Base-by-base conservation (phyloP, 1,140 invertebrate species). In the Nasonia vitripennis region DNA sequence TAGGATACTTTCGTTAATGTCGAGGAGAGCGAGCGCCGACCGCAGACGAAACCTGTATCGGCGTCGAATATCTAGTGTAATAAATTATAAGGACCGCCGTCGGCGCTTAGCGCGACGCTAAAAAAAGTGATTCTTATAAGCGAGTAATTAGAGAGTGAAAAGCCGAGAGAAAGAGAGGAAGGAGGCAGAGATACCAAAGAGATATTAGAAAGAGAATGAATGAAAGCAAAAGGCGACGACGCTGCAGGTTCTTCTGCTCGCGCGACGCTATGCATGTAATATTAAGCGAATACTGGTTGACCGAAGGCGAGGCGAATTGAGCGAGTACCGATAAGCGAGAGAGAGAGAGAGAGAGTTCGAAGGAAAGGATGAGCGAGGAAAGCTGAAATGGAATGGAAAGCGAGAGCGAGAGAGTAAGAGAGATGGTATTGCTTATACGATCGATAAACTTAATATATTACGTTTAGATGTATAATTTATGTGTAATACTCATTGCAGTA, bases 381-480 rank as follows among this genome's bases (percentile, higher is more conserved):
- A 71, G 20, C 6, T 62, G 17, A 62, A 37, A 55, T 34, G 37
- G 71, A 81, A 23, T 12, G 6, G 37, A 17, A 37, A 51, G 67
- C 51, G 12, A 6, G 20, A 55, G 55, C 75, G 12, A 37, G 71
- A 17, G 34, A 41, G 31, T 2, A 9, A 74, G 71, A 68, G 62
- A 75, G 20, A 73, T 79, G 17, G 34, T 67, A 80, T 80, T 81
- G 14, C 78, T 85, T 85, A 74, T 85, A 48, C 11, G 51, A 79
- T 80, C 78, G 70, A 80, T 67, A 80, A 85, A 80, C 68, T 80
- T 75, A 79, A 81, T 77, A 85, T 80, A 85, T 85, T 81, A 85
- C 70, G 34, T 81, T 85, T 85, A 85, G 83, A 80, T 85, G 70
- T 75, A 85, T 80, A 80, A 85, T 85, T 85, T 85, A 85, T 77